Base-by-base conservation (phyloP, 2,888 invertebrate species). In the Helleia helle region DNA sequence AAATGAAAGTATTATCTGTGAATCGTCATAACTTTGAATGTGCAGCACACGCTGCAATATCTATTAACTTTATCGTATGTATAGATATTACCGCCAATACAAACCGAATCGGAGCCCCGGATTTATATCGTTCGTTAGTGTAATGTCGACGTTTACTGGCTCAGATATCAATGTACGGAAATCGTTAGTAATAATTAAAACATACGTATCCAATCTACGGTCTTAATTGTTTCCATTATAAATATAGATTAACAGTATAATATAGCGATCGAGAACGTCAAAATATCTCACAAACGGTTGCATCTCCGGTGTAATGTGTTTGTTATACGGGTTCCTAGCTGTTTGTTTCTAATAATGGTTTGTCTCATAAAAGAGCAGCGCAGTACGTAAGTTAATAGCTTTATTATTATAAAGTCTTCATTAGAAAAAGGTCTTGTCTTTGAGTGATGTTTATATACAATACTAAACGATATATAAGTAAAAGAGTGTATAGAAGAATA, bases 51-150 rank as follows among this genome's bases (percentile, higher is more conserved):
- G 34, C 4, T 22, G 7, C 22, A 18, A 18, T 18, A 22, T 34
- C 34, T 18, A 34, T 12, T 34, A 22, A 34, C 12, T 34, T 34
- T 34, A 34, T 34, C 34, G 34, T 34, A 52, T 59, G 58, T 71
- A 62, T 63, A 64, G 63, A 58, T 51, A 62, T 57, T 56, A 56
- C 54, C 48, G 62, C 52, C 63, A 62, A 60, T 61, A 62, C 59
- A 61, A 63, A 67, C 60, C 55, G 59, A 62, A 61, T 62, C 59
- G 49, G 56, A 58, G 59, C 56, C 47, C 54, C 54, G 56, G 51
- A 66, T 66, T 65, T 60, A 65, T 54, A 53, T 51, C 47, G 48
- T 52, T 55, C 51, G 53, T 55, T 55, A 54, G 54, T 49, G 49
- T 40, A 47, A 47, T 49, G 47, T 51, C 49, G 52, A 54, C 55